Percentiles rank a stretch among this genome's conserved stretches.
Conservation (phyloP, 2,888 invertebrate species). For the Halictus quadricinctus region DNA sequence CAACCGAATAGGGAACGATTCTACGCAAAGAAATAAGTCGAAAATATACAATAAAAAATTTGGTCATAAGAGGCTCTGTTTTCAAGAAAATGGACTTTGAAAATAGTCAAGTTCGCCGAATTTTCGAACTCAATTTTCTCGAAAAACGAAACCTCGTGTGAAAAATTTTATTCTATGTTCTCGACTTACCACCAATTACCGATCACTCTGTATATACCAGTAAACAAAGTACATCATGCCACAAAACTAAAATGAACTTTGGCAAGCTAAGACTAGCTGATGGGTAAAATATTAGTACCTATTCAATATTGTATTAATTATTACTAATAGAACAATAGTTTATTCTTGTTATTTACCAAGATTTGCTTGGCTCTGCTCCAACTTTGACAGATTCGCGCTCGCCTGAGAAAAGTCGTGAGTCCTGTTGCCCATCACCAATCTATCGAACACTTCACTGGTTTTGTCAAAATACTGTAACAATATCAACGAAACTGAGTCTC, state of each 20-base stretch:
- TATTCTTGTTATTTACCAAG: constrained; percentile 83
- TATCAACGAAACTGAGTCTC: not conserved
- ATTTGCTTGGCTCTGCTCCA: constrained; percentile 85
- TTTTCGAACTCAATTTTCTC: too few species aligned
- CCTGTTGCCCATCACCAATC: constrained; percentile 86
- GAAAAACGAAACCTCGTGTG: too few species aligned
- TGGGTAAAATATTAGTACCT: not conserved
- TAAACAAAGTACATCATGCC: too few species aligned
- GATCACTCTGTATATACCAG: too few species aligned
- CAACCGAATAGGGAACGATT: not conserved
- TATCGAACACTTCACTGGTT: constrained; percentile 87
- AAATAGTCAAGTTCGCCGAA: too few species aligned
- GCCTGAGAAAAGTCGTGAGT: constrained; percentile 85
- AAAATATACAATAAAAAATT: too few species aligned
- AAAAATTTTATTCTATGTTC: too few species aligned
- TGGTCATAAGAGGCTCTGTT: too few species aligned
- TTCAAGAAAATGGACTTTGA: too few species aligned
- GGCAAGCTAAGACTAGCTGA: not conserved
- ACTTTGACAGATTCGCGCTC: constrained; percentile 84
- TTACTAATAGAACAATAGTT: not conserved
- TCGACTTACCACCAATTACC: too few species aligned
- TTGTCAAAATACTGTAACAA: constrained; percentile 85
- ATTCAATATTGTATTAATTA: not conserved
- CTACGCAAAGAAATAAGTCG: too few species aligned
- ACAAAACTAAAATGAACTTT: too few species aligned